Evolutionary conservation across 2,113 vertebrate species (phyloP).

Genomic region (Oxygymnocypris stewartii): DNA sequence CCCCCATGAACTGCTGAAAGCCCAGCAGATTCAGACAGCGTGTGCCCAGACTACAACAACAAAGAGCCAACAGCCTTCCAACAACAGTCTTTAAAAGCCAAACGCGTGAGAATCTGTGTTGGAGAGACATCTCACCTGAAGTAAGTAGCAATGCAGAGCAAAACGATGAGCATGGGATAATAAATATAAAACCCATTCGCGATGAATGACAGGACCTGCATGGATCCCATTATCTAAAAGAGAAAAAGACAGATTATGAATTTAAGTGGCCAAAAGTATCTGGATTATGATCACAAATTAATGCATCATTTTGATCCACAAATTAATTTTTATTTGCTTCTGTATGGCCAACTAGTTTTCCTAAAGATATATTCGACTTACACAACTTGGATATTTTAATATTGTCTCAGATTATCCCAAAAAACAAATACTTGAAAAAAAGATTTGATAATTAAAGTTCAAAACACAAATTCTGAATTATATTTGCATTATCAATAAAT

Average conservation of each 20-base stretch:
- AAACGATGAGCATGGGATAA: conserved; percentile 91
- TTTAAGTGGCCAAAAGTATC: background rate
- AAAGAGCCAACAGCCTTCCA: background rate
- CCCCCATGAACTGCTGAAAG: conserved; percentile 90
- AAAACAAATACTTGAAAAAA: too few species aligned
- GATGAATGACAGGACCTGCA: conserved; percentile 89
- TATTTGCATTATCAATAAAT: too few species aligned
- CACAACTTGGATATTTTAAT: too few species aligned
- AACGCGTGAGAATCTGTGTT: background rate
- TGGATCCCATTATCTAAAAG: conserved; percentile 92
- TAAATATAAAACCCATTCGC: conserved; percentile 96
- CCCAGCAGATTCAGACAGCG: conserved; percentile 92
- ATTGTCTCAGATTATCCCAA: too few species aligned
- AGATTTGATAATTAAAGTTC: too few species aligned
- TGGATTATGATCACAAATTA: background rate
- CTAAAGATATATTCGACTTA: too few species aligned
- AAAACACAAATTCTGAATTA: too few species aligned
- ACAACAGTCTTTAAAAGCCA: background rate
- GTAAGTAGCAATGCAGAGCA: conserved; percentile 92
- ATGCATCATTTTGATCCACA: too few species aligned
- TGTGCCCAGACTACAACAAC: conserved; percentile 81
- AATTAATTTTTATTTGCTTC: too few species aligned
- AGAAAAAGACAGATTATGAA: conserved; percentile 27
- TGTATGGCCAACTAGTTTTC: too few species aligned
- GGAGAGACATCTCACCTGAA: conserved; percentile 79